Conservation (phyloP, 2,888 invertebrate species). For the Cerceris rybyensis region DNA sequence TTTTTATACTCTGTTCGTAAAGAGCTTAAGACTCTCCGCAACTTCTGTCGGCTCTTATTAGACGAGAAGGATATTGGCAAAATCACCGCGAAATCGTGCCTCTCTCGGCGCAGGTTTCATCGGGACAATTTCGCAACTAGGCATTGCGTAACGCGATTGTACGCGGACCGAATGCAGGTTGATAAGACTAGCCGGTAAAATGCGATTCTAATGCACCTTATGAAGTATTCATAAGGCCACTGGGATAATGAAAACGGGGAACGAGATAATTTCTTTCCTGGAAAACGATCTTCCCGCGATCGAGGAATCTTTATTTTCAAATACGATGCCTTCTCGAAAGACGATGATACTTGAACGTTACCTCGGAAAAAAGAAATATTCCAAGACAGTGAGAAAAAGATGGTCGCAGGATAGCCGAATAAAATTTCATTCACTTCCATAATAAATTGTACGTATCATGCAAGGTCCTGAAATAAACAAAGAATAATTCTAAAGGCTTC, state of each 20-base stretch:
- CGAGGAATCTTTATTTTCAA: neutral
- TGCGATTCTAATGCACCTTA: conserved; percentile 4
- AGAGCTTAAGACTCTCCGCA: too few species aligned
- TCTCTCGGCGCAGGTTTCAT: neutral
- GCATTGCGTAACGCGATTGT: neutral
- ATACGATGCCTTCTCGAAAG: neutral
- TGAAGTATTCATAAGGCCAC: conserved; percentile 8
- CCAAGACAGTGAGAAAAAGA: too few species aligned
- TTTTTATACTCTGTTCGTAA: too few species aligned
- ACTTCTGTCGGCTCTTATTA: too few species aligned
- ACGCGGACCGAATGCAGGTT: neutral
- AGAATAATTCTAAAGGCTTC: too few species aligned
- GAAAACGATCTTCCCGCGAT: neutral
- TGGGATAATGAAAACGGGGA: conserved; percentile 10
- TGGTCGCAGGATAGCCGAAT: too few species aligned
- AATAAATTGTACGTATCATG: too few species aligned
- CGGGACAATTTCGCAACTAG: conserved; percentile 6
- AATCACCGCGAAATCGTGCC: neutral
- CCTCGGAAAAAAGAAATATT: too few species aligned
- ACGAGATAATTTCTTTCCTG: neutral
- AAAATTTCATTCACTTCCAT: too few species aligned
- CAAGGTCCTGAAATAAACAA: too few species aligned
- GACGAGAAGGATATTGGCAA: neutral
- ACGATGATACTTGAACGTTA: too few species aligned
- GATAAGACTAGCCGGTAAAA: conserved; percentile 7